Evolutionary conservation across 2,888 invertebrate genomes (phyloP), one percentile per base, ranked within the genome.

Genomic region (Lymantria monacha): DNA sequence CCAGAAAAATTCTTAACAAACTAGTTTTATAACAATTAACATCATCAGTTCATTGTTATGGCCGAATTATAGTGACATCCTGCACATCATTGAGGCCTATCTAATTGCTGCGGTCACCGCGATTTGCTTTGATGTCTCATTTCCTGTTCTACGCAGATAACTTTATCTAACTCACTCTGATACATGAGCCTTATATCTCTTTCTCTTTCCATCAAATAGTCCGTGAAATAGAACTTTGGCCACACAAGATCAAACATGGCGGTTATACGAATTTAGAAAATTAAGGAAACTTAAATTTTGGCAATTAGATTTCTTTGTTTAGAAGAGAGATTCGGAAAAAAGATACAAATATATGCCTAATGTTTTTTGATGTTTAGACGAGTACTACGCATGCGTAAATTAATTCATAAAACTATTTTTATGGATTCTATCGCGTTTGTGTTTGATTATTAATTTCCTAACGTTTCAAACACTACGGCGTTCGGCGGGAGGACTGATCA

Each of bases 81-180:
- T 53, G 53, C 48, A 38, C 51, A 48, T 45, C 48, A 46, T 13
- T 53, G 59, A 55, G 57, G 57, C 63, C 57, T 65, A 63, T 61
- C 72, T 72, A 78, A 75, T 77, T 76, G 70, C 71, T 67, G 69
- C 66, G 69, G 65, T 75, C 70, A 70, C 53, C 55, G 51, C 52
- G 55, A 46, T 63, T 61, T 61, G 57, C 63, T 70, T 63, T 71
- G 74, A 75, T 71, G 62, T 66, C 69, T 69, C 67, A 74, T 63
- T 78, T 79, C 79, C 79, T 75, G 72, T 61, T 10, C 53, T 13
- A 41, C 42, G 33, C 44, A 57, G 63, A 69, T 69, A 66, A 63
- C 56, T 53, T 10, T 51, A 45, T 14, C 45, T 22, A 30, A 54
- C 57, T 9, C 44, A 42, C 33, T 58, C 47, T 40, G 0, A 42